A percentile compares a stretch with the other conserved stretches of the same genome.
These are phyloP conservation scores for Ictalurus furcatus DNA, from an alignment of 2,113 vertebrate species.

Conservation along the genomic window DNA sequence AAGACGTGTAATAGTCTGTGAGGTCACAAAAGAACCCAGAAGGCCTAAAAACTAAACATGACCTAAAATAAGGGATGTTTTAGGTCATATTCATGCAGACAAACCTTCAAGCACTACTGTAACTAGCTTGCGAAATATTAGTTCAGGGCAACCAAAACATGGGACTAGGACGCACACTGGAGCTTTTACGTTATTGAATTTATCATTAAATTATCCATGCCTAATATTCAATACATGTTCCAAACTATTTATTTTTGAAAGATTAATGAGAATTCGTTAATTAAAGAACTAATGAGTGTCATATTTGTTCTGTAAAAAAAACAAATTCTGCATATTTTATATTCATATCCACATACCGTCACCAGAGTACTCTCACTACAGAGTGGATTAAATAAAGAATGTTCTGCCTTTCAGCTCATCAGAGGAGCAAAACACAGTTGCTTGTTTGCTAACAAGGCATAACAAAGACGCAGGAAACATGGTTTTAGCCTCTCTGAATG, in stretches of 20 bases:
- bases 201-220: background rate
- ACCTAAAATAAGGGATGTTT: no score
- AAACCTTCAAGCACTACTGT: no score
- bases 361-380: background rate
- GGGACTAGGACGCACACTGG: no score
- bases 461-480: slow-evolving; percentile 54
- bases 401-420: slow-evolving; percentile 28
- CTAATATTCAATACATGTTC: background rate
- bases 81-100: no score
- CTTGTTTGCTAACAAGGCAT: slow-evolving; percentile 54
- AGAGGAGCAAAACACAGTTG: slow-evolving; percentile 27
- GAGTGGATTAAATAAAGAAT: background rate
- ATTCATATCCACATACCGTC: background rate
- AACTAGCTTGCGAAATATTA: background rate
- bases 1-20: no score
- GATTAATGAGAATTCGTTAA: background rate
- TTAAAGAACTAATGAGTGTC: background rate
- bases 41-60: no score
- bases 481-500: slow-evolving; percentile 54
- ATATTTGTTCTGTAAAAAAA: background rate
- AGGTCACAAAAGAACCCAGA: no score
- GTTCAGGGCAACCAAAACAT: background rate
- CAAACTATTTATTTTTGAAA: background rate
- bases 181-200: background rate
- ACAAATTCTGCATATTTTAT: background rate